Conservation (phyloP, 2,113 vertebrate species). For the Dipodomys ordii region DNA sequence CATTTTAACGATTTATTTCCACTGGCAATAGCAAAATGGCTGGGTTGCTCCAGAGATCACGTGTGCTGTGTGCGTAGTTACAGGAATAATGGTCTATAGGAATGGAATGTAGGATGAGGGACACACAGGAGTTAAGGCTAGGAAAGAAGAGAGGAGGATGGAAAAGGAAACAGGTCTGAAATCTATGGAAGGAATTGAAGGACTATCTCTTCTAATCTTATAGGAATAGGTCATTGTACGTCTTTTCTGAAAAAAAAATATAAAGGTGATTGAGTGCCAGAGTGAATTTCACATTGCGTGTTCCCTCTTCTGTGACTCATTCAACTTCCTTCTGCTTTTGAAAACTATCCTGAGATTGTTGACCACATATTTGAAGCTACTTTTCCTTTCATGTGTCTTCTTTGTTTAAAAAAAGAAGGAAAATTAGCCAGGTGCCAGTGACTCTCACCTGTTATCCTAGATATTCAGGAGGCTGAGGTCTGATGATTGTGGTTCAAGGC, state of each 20-base stretch:
- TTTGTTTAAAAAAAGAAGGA: neutral
- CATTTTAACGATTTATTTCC: constrained; percentile 15
- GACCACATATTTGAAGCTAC: neutral
- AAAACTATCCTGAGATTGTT: neutral
- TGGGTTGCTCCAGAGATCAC: neutral
- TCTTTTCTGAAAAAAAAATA: neutral
- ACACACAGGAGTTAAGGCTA: accelerated
- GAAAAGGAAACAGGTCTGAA: neutral
- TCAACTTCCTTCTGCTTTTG: neutral
- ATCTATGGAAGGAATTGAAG: neutral
- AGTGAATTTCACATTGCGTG: neutral
- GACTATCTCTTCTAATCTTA: neutral
- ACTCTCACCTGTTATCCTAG: too few species aligned
- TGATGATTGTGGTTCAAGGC: too few species aligned
- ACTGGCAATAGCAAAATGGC: neutral
- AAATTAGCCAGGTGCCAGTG: too few species aligned
- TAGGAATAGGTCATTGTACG: neutral
- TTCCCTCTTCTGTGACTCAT: neutral
- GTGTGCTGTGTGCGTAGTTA: neutral
- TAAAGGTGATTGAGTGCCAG: neutral
- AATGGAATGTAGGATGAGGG: neutral
- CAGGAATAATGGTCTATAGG: neutral
- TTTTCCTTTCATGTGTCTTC: neutral
- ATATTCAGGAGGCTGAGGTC: too few species aligned
- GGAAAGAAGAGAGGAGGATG: neutral